Evolutionary conservation across 2,797 vertebrate genomes (phyloP).

Genomic region (Galago senegalensis): DNA sequence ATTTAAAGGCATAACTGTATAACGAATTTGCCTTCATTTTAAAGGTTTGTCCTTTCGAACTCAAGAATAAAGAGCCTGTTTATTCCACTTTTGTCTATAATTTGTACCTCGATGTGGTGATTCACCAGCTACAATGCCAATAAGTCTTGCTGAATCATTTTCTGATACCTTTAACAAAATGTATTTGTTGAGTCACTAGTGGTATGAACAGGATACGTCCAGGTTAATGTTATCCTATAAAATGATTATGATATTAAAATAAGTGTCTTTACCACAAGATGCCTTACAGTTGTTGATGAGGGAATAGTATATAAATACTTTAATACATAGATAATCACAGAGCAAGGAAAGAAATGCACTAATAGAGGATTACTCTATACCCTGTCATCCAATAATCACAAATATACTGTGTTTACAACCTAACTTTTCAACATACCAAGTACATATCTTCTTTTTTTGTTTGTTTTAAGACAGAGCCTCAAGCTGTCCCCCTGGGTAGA

Average conservation of each 20-base stretch:
- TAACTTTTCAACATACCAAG: neutral
- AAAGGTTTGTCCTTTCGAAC: neutral
- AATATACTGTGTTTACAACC: neutral
- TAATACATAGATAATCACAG: neutral
- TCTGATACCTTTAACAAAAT: neutral
- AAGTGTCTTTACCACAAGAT: neutral
- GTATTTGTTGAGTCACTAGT: neutral
- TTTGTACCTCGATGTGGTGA: neutral
- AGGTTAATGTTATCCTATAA: neutral
- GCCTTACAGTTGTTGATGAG: neutral
- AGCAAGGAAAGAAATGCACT: neutral
- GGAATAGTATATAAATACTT: neutral
- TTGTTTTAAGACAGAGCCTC: too few species aligned
- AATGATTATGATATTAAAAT: slow-evolving; percentile 33
- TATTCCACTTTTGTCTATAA: neutral
- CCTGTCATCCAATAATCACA: neutral
- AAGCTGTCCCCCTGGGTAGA: too few species aligned
- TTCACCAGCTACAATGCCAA: neutral
- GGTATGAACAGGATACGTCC: neutral
- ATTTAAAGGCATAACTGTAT: neutral
- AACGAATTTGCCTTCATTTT: neutral
- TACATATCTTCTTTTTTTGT: neutral
- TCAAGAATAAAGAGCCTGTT: slow-evolving; percentile 21
- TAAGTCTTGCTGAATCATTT: neutral
- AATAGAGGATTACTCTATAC: neutral